Evolutionary conservation across 2,113 vertebrate genomes (phyloP).

Genomic region (Dinomys branickii): DNA sequence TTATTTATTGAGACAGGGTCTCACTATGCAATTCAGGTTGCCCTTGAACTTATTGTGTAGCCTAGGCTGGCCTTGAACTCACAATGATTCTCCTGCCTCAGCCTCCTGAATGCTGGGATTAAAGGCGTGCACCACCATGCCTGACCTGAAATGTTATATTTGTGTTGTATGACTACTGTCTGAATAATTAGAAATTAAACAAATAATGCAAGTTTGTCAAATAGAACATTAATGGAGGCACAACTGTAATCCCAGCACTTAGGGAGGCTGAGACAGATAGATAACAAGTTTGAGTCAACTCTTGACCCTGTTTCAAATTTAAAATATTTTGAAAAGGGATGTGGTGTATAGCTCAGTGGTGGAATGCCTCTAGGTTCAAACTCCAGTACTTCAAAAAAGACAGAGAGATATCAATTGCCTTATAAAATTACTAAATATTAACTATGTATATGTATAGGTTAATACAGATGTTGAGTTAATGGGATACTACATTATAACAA

Average conservation of each 20-base stretch:
- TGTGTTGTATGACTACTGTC: not conserved
- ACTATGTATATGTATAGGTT: not conserved
- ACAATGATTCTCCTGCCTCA: too few species aligned
- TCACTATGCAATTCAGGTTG: too few species aligned
- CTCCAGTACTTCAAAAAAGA: not conserved
- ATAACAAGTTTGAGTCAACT: not conserved
- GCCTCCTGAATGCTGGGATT: too few species aligned
- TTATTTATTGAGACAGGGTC: too few species aligned
- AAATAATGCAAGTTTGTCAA: not conserved
- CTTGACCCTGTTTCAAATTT: not conserved
- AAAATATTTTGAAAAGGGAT: not conserved
- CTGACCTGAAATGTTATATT: not conserved
- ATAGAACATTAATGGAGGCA: not conserved
- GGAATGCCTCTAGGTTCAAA: not conserved
- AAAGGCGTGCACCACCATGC: too few species aligned
- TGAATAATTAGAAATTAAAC: slow-evolving; percentile 14
- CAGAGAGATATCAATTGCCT: not conserved
- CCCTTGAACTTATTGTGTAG: too few species aligned
- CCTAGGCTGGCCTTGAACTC: too few species aligned
- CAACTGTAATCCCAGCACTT: not conserved
- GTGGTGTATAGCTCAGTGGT: not conserved
- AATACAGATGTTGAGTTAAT: slow-evolving; percentile 17
- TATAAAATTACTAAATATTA: slow-evolving; percentile 24
- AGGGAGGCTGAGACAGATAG: not conserved
- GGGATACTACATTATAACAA: not conserved